These are phyloP conservation scores for Frankliniella intonsa DNA, from an alignment of 2,888 invertebrate genomes.

Conservation along the genomic window DNA sequence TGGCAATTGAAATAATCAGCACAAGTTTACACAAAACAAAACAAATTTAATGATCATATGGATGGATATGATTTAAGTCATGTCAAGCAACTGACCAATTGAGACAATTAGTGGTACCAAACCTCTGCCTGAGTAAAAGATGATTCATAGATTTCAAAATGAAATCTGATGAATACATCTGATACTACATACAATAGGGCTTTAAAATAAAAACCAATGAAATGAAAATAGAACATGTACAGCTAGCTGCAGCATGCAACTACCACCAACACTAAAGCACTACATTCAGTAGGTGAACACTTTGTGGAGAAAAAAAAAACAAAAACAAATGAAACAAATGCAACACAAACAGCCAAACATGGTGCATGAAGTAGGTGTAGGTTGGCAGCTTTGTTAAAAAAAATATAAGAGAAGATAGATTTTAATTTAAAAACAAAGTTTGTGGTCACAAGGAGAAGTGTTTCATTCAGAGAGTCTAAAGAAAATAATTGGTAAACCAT, in stretches of 20 bases:
- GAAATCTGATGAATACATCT: neutral
- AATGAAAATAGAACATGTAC: conserved; percentile 23
- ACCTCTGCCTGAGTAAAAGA: neutral
- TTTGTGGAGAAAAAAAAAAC: conserved; percentile 1
- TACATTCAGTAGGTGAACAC: conserved; percentile 14
- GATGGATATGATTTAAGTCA: too few relatives aligned
- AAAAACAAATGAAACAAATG: conserved; percentile 18
- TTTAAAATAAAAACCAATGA: neutral
- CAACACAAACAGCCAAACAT: conserved; percentile 16
- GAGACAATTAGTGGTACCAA: neutral
- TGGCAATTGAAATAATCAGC: too few relatives aligned
- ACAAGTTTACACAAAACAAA: too few relatives aligned
- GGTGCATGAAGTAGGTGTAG: conserved; percentile 13
- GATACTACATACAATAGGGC: neutral
- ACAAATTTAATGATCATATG: too few relatives aligned
- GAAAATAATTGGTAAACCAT: neutral
- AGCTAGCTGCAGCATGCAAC: conserved; percentile 21
- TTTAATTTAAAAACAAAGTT: too few relatives aligned
- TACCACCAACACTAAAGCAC: conserved; percentile 26
- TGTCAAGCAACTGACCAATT: too few relatives aligned
- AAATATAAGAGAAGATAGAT: too few relatives aligned
- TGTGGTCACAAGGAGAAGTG: too few relatives aligned
- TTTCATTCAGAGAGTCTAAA: neutral
- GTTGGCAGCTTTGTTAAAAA: conserved; percentile 5
- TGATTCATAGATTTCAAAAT: neutral